phyloP scores from a whole-genome alignment of 2,797 vertebrate species.

The Hoplostethus mediterraneus region DNA sequence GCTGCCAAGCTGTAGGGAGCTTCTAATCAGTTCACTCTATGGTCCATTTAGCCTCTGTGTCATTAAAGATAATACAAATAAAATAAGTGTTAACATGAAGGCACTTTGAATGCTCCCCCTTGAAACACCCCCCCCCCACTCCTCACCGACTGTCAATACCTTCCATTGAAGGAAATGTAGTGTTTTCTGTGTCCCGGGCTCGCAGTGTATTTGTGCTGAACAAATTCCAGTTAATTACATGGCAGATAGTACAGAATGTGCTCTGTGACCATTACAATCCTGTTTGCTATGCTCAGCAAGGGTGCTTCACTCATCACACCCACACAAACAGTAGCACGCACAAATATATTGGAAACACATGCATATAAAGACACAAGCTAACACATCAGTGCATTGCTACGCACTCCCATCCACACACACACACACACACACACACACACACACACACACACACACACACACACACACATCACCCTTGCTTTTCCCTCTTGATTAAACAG shows the following conservation, averaged over 20 bases:
- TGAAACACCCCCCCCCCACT: slow-evolving; percentile 44
- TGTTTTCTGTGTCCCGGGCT: slow-evolving; percentile 64
- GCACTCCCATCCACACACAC: slow-evolving; percentile 28
- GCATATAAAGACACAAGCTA: slow-evolving; percentile 59
- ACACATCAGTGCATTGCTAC: slow-evolving; percentile 28
- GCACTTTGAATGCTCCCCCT: slow-evolving; percentile 68
- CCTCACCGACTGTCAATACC: slow-evolving; percentile 77
- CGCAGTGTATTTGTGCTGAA: slow-evolving; percentile 81
- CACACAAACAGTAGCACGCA: slow-evolving; percentile 65
- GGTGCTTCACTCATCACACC: slow-evolving; percentile 78
- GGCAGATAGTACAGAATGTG: slow-evolving; percentile 83
- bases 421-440: slow-evolving; percentile 7
- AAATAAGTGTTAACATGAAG: slow-evolving; percentile 82
- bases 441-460: neutral
- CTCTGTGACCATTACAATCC: slow-evolving; percentile 84
- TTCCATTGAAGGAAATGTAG: slow-evolving; percentile 58
- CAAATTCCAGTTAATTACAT: slow-evolving; percentile 87
- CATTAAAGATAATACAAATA: slow-evolving; percentile 87
- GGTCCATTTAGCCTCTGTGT: slow-evolving; percentile 84
- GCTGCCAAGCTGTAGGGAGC: slow-evolving; percentile 73
- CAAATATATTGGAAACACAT: slow-evolving; percentile 61
- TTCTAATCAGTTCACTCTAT: slow-evolving; percentile 82
- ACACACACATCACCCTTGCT: slow-evolving; percentile 14
- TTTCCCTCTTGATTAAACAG: slow-evolving; percentile 57
- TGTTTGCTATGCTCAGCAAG: slow-evolving; percentile 81